phyloP scores from a whole-genome alignment of 2,113 vertebrate species.

The Fulica atra region DNA sequence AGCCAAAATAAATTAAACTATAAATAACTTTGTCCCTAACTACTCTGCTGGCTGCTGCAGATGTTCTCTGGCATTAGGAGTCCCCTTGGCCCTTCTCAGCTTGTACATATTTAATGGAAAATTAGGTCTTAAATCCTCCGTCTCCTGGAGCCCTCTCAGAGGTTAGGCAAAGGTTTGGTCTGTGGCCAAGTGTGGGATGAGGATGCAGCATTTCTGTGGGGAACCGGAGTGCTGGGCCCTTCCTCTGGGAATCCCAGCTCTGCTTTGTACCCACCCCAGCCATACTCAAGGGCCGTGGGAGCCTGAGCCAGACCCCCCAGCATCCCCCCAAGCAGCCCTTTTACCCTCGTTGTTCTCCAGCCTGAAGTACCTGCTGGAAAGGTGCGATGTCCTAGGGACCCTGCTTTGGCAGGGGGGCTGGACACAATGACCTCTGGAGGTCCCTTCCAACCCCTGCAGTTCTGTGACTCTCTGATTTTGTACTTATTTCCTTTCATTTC shows the following conservation, averaged over 20 bases:
- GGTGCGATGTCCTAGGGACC: too few species aligned
- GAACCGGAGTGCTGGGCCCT: not conserved
- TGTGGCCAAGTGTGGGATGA: not conserved
- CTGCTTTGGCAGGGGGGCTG: too few species aligned
- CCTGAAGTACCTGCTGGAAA: not conserved
- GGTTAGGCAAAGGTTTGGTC: not conserved
- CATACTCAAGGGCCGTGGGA: not conserved
- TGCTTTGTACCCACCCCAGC: not conserved
- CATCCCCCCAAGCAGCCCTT: not conserved
- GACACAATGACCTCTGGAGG: too few species aligned
- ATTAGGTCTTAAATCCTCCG: not conserved
- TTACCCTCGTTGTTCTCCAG: not conserved
- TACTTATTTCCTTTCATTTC: not conserved
- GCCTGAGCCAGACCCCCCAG: not conserved
- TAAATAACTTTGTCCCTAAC: not conserved
- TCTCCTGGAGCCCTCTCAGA: not conserved
- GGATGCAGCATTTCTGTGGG: not conserved
- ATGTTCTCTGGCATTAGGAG: not conserved
- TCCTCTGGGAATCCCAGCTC: not conserved
- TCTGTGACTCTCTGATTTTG: not conserved
- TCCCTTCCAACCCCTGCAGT: too few species aligned
- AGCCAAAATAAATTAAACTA: not conserved
- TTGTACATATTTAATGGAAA: not conserved
- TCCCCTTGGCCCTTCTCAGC: not conserved
- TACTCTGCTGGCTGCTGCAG: not conserved